Evolutionary conservation across 1,140 invertebrate genomes (phyloP).

Genomic region (Samia ricini): DNA sequence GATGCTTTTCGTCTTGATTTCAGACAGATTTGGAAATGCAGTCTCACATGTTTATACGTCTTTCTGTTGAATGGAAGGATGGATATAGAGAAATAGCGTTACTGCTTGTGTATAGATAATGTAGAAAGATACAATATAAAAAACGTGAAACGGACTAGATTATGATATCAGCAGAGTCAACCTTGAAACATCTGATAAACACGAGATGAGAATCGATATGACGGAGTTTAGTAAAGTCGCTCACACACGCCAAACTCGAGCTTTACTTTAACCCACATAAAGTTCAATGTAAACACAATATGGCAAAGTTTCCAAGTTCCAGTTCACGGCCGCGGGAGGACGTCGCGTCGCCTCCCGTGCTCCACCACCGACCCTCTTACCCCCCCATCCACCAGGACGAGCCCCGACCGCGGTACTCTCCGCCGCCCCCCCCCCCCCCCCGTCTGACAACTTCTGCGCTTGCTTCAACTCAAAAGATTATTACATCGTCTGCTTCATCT

Average conservation of each 20-base stretch:
- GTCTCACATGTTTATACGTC: too few species aligned
- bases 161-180: slow-evolving; percentile 27
- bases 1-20: too few species aligned
- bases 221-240: slow-evolving; percentile 65
- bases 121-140: too few species aligned
- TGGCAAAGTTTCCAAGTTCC: slow-evolving; percentile 69
- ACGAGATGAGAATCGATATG: slow-evolving; percentile 73
- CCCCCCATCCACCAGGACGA: slow-evolving; percentile 9
- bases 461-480: slow-evolving; percentile 1
- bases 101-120: too few species aligned
- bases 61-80: too few species aligned
- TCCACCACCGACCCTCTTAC: neutral
- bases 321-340: slow-evolving; percentile 67
- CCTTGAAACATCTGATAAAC: slow-evolving; percentile 73
- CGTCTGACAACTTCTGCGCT: neutral
- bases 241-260: slow-evolving; percentile 71
- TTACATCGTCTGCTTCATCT: too few species aligned
- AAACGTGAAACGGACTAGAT: neutral
- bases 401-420: slow-evolving; percentile 6
- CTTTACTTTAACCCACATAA: slow-evolving; percentile 78
- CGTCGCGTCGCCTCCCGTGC: slow-evolving; percentile 18
- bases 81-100: too few species aligned
- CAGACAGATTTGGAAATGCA: too few species aligned
- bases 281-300: slow-evolving; percentile 77
- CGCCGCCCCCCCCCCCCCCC: neutral